Conservation (phyloP, 2,113 vertebrate species). For the Recurvirostra avosetta region DNA sequence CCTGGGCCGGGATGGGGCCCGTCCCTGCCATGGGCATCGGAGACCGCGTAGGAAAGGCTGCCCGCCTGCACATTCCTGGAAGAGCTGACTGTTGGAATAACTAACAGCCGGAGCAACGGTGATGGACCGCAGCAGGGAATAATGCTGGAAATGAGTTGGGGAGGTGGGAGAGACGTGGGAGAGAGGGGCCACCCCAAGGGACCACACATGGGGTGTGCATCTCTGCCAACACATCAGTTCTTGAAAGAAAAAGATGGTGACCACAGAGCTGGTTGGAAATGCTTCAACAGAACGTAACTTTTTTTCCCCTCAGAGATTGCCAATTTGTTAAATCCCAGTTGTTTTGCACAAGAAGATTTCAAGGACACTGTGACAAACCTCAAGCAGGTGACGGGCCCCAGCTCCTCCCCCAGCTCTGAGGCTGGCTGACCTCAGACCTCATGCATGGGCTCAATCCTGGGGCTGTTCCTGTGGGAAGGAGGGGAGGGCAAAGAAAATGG, state of each 20-base stretch:
- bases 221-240: not conserved
- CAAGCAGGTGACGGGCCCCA: not conserved
- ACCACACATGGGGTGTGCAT: fast-evolving
- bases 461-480: not conserved
- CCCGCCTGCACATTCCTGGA: not conserved
- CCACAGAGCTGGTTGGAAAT: not conserved
- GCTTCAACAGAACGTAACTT: not conserved
- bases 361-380: not conserved
- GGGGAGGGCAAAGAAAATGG: not conserved
- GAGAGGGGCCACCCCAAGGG: not conserved
- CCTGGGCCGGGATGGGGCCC: fast-evolving
- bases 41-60: not conserved
- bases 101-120: not conserved
- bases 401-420: not conserved
- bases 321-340: not conserved
- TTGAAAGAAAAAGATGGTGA: not conserved
- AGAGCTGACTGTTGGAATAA: not conserved
- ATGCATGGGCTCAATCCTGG: not conserved
- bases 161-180: not conserved
- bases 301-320: fast-evolving
- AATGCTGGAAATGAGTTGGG: not conserved
- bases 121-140: not conserved
- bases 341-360: not conserved
- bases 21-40: not conserved
- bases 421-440: not conserved